Conservation (phyloP, 2,888 invertebrate genomes). For the Elysia crispata region DNA sequence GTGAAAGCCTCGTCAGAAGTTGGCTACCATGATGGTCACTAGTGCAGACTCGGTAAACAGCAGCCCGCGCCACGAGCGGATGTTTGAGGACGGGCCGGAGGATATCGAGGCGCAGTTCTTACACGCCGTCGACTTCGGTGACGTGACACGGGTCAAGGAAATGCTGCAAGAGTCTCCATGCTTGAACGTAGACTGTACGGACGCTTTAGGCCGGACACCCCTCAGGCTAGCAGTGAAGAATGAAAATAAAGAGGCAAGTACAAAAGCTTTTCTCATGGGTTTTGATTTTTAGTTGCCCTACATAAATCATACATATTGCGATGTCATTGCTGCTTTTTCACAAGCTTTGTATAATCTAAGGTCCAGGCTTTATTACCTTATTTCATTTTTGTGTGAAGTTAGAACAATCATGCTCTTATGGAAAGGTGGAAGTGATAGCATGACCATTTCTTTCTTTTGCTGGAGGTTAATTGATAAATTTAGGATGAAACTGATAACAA, state of each 20-base stretch:
- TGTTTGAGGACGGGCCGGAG: constrained; percentile 32
- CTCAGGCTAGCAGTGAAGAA: constrained; percentile 74
- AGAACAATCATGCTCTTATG: too few species aligned
- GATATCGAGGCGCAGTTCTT: constrained; percentile 72
- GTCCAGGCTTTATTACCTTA: too few species aligned
- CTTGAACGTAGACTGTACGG: constrained; percentile 73
- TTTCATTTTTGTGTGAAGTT: too few species aligned
- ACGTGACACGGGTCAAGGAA: constrained; percentile 66
- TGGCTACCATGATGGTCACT: neutral
- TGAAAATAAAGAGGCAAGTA: constrained; percentile 74
- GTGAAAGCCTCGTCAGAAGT: neutral
- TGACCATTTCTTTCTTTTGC: too few species aligned
- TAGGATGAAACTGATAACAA: too few species aligned
- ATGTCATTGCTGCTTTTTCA: too few species aligned
- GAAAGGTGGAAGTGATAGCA: too few species aligned
- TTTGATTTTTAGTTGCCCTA: too few species aligned
- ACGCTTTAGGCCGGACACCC: constrained; percentile 73
- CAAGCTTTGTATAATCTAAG: too few species aligned
- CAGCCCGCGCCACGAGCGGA: neutral
- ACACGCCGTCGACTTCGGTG: constrained; percentile 75
- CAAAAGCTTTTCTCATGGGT: too few species aligned
- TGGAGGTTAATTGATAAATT: too few species aligned
- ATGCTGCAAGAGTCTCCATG: constrained; percentile 64
- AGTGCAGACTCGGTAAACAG: neutral
- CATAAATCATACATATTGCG: too few species aligned